Conservation (phyloP, 2,888 invertebrate genomes). For the Drosophila aldrichi region DNA sequence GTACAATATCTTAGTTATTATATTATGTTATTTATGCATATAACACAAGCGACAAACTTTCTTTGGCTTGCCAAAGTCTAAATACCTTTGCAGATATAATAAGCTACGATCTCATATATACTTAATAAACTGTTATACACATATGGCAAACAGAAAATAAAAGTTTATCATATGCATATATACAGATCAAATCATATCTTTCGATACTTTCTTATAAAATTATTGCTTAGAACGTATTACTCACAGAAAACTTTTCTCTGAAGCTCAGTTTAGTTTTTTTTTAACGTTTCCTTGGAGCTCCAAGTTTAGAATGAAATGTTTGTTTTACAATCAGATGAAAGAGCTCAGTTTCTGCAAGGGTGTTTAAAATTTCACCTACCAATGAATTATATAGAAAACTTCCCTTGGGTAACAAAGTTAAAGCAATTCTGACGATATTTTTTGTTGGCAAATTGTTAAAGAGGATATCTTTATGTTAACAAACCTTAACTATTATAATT, state of each 20-base stretch:
- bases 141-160: not conserved
- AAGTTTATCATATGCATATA: no score
- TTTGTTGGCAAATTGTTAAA: no score
- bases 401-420: not conserved
- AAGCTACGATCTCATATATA: not conserved
- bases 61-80: conserved; percentile 33
- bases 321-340: no score
- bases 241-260: no score
- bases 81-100: conserved; percentile 5
- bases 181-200: no score
- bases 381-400: no score
- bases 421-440: not conserved
- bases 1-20: conserved; percentile 19
- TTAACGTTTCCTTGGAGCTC: no score
- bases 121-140: not conserved
- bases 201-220: no score
- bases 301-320: no score
- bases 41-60: not conserved
- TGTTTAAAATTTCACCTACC: not conserved
- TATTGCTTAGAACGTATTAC: no score
- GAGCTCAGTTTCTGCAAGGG: not conserved
- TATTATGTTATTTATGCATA: conserved; percentile 2
- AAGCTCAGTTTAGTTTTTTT: no score
- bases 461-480: not conserved
- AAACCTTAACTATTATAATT: not conserved